These are phyloP conservation scores for Drosophila niveifrons DNA, from an alignment of 2,888 invertebrate genomes.

Conservation along the genomic window DNA sequence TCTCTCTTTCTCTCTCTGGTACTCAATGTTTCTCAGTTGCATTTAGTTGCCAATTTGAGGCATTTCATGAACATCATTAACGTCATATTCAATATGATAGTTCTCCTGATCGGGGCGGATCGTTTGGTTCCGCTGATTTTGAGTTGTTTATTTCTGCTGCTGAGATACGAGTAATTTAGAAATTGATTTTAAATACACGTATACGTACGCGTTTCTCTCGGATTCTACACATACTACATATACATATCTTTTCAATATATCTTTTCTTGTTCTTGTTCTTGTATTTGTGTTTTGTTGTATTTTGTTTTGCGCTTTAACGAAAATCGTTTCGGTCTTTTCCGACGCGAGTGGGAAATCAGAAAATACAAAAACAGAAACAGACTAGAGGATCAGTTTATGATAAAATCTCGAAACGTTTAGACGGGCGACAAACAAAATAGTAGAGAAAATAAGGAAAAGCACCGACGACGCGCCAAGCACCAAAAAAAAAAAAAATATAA, in stretches of 20 bases:
- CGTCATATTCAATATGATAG: conserved; percentile 60
- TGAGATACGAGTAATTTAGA: conserved; percentile 40
- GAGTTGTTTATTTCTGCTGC: conserved; percentile 37
- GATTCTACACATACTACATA: conserved; percentile 24
- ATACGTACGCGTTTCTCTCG: conserved; percentile 31
- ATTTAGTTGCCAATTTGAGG: conserved; percentile 55
- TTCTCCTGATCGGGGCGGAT: conserved; percentile 36
- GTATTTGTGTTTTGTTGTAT: conserved; percentile 38
- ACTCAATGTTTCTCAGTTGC: conserved; percentile 17
- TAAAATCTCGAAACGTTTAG: conserved; percentile 83
- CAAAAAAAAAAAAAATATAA: conserved; percentile 7
- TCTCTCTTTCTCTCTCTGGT: neutral
- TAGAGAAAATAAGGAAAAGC: conserved; percentile 33
- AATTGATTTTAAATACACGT: conserved; percentile 37
- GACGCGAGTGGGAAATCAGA: conserved; percentile 42
- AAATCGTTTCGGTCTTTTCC: conserved; percentile 65
- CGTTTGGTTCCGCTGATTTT: conserved; percentile 33
- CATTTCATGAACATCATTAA: conserved; percentile 70
- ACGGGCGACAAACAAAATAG: conserved; percentile 65
- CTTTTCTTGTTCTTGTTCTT: conserved; percentile 30
- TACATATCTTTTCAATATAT: conserved; percentile 16
- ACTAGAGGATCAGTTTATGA: conserved; percentile 82
- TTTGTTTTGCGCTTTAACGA: conserved; percentile 63
- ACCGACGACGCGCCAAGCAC: conserved; percentile 19
- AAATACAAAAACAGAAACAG: conserved; percentile 57